Percentiles rank a stretch among this genome's conserved stretches.
phyloP scores from a whole-genome alignment of 1,140 invertebrate species.

The Leptonema lineaticorne region DNA sequence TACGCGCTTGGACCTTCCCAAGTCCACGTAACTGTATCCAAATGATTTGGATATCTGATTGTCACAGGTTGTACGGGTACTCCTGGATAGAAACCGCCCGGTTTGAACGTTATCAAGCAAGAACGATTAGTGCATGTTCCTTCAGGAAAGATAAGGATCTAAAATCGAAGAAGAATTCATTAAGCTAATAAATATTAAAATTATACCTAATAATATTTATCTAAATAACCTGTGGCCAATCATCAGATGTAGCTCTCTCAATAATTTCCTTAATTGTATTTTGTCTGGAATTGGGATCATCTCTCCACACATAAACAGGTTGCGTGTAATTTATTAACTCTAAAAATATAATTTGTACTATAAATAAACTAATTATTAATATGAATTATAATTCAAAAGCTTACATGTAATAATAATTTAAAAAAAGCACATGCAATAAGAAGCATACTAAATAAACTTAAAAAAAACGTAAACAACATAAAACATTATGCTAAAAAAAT shows the following conservation, averaged over 20 bases:
- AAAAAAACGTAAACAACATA: too few species aligned
- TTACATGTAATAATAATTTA: too few species aligned
- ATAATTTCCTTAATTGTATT: conserved; percentile 91
- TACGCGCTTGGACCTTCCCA: conserved; percentile 96
- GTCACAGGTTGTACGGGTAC: conserved; percentile 93
- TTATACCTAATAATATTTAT: not conserved
- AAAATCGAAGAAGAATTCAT: conserved; percentile 42
- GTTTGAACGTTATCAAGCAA: conserved; percentile 94
- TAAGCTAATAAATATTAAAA: not conserved
- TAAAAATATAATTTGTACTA: conserved; percentile 48
- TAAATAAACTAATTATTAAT: too few species aligned
- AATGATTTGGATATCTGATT: conserved; percentile 87
- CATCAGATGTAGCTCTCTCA: conserved; percentile 75
- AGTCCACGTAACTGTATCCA: conserved; percentile 94
- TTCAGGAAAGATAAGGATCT: conserved; percentile 93
- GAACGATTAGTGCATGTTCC: conserved; percentile 94
- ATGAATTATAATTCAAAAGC: too few species aligned
- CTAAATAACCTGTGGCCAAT: conserved; percentile 82
- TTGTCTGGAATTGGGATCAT: conserved; percentile 88
- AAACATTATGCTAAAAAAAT: too few species aligned
- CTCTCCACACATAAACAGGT: conserved; percentile 90
- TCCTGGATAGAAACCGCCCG: conserved; percentile 88
- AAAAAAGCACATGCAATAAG: conserved; percentile 6
- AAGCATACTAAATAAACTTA: conserved; percentile 1
- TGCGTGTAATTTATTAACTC: conserved; percentile 92